phyloP scores from a whole-genome alignment of 2,888 invertebrate genomes.

The Formica aserva region DNA sequence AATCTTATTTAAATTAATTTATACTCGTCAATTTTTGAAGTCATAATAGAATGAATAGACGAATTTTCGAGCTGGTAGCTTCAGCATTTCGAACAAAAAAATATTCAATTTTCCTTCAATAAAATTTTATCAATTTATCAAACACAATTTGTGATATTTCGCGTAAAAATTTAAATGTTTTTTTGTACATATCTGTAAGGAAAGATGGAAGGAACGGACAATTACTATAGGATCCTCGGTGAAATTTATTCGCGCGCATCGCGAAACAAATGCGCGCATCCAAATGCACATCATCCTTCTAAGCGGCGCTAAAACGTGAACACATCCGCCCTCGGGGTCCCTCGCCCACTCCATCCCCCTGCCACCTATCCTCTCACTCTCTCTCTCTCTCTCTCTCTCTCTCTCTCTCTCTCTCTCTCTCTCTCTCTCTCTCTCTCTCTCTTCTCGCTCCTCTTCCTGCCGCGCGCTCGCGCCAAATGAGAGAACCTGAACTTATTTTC shows the following conservation, averaged over 20 bases:
- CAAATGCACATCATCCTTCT: constrained; percentile 59
- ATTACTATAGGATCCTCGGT: constrained; percentile 62
- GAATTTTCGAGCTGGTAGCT: not conserved
- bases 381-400: not conserved
- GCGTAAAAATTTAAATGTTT: constrained; percentile 5
- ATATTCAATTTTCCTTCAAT: not conserved
- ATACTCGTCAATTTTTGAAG: not conserved
- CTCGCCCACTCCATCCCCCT: constrained; percentile 34
- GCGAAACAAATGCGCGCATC: constrained; percentile 68
- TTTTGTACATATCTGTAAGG: not conserved
- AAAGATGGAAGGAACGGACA: not conserved
- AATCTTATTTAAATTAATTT: not conserved
- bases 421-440: not conserved
- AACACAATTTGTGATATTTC: not conserved
- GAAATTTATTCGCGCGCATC: constrained; percentile 73
- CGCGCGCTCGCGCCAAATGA: constrained; percentile 64
- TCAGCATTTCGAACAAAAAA: not conserved
- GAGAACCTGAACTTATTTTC: constrained; percentile 79
- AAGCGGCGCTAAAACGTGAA: constrained; percentile 72
- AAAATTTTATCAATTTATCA: not conserved
- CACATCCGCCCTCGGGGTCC: constrained; percentile 62
- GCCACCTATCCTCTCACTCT: not conserved
- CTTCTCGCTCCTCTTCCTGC: not conserved
- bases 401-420: not conserved
- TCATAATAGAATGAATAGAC: not conserved